Base-by-base conservation (phyloP, 2,888 invertebrate genomes). In the Poecilobothrus nobilitatus region DNA sequence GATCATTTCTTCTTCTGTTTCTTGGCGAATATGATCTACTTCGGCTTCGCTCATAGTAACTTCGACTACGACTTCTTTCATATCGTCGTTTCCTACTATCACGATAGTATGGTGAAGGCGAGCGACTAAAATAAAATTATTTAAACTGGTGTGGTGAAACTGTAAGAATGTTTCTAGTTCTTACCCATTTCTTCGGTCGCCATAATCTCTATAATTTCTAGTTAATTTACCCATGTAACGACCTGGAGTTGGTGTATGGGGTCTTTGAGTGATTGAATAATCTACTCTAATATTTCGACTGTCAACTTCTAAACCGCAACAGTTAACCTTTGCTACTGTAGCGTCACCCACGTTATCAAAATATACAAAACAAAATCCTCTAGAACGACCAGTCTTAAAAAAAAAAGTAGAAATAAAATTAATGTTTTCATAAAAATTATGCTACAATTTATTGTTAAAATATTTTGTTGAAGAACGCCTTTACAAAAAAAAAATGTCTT, bases 301-400 rank as follows among this genome's bases (percentile, higher is more conserved):
- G 82, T 97, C 96, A 67, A 98, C 91, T 83, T 95, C 95, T 88
- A 95, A 92, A 68, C 97, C 97, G 69, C 91, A 90, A 77, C 95
- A 95, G 76, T 92, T 89, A 77, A 97, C 95, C 84, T 96, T 96
- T 9, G 97, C 97, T 69, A 90, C 90, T 80, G 92, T 92, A 0
- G 97, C 95, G 83, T 97, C 95, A 71, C 92, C 91, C 66, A 89
- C 84, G 70, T 88, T 89, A 81, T 92, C 91, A 83, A 90, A 97
- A 83, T 97, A 97, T 66, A 97, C 92, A 84, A 97, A 97, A 75
- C 94, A 92, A 84, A 97, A 97, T n/a, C 97, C 97, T 75, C 97
- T 86, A 0, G 97, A 97, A 68, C 94, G 87, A 8, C 94, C 93
- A 74, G 94, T 94, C 93, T 95, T 34, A 83, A 82, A 70, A 69